These are phyloP conservation scores for Dermolepida albohirtum DNA, from an alignment of 2,888 invertebrate species.

Conservation along the genomic window DNA sequence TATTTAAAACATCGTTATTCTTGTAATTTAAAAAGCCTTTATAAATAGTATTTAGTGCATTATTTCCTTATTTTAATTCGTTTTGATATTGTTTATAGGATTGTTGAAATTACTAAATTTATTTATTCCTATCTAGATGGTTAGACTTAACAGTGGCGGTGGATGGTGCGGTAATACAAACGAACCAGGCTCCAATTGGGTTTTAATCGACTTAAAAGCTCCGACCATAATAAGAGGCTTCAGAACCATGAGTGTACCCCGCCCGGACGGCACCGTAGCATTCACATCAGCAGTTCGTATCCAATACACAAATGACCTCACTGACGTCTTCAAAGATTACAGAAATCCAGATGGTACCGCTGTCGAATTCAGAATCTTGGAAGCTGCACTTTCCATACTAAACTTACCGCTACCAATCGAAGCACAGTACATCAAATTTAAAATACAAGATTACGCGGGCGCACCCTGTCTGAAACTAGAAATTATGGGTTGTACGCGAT, in stretches of 20 bases:
- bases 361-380: constrained; percentile 90
- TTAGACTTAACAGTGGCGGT: constrained; percentile 83
- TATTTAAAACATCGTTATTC: too few relatives aligned
- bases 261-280: constrained; percentile 85
- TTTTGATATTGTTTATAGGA: too few relatives aligned
- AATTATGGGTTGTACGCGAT: constrained; percentile 91
- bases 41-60: too few relatives aligned
- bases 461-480: constrained; percentile 92
- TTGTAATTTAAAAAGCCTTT: too few relatives aligned
- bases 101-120: too few relatives aligned
- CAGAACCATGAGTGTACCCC: constrained; percentile 88
- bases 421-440: constrained; percentile 87
- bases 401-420: constrained; percentile 93
- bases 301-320: constrained; percentile 88
- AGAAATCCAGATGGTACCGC: constrained; percentile 93
- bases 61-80: too few relatives aligned
- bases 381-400: constrained; percentile 89
- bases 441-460: constrained; percentile 85
- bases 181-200: constrained; percentile 91
- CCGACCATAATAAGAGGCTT: constrained; percentile 91
- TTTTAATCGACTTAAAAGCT: constrained; percentile 86
- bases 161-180: constrained; percentile 93
- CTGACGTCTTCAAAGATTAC: constrained; percentile 91
- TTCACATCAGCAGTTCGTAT: constrained; percentile 91
- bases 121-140: constrained; percentile 69